Evolutionary conservation across 2,888 invertebrate species (phyloP), one percentile per base, ranked within the genome.

Genomic region (Heliothis peltigera): DNA sequence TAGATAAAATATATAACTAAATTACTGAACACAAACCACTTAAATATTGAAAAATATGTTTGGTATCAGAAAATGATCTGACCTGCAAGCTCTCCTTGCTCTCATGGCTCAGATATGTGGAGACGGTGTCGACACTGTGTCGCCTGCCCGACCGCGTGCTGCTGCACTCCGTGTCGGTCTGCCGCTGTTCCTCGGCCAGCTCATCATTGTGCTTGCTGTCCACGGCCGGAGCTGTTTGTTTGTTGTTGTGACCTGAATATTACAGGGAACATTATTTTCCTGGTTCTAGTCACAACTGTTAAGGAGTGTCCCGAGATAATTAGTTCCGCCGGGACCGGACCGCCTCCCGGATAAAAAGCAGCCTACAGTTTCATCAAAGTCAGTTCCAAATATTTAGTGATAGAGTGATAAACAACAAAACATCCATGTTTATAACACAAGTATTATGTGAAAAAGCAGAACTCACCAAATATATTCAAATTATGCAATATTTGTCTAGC

Each of bases 111-210:
- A 98, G 96, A 95, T 98, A 98, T 0, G 98, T 98, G 64, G 98
- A 98, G 32, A 98, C 97, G 12, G 98, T 98, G 89, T 98, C 98
- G 46, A 98, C 97, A 87, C 98, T 98, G 63, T 98, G 98, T 19
- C 98, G 94, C 15, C 98, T 95, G 48, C 97, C 97, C 56, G 97
- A 97, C 82, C 97, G 97, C 53, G 97, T 96, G 86, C 97, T 97
- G 84, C 96, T 96, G 63, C 96, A 96, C 87, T 97, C 97, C 0
- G 95, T 95, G 88, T 96, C 97, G 43, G 97, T 91, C 35, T 95
- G 91, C 15, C 95, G 91, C 55, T 78, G 83, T 74, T 91, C 92
- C 75, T 70, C 76, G 19, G 70, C 54, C 12, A 55, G 43, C 7
- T 72, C 77, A 15, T 77, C 77, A 7, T 58, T 64, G 44, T 60